Percentiles rank a stretch among this genome's conserved stretches.
Evolutionary conservation across 2,888 invertebrate genomes (phyloP).

Genomic region (Cybosia mesomella): DNA sequence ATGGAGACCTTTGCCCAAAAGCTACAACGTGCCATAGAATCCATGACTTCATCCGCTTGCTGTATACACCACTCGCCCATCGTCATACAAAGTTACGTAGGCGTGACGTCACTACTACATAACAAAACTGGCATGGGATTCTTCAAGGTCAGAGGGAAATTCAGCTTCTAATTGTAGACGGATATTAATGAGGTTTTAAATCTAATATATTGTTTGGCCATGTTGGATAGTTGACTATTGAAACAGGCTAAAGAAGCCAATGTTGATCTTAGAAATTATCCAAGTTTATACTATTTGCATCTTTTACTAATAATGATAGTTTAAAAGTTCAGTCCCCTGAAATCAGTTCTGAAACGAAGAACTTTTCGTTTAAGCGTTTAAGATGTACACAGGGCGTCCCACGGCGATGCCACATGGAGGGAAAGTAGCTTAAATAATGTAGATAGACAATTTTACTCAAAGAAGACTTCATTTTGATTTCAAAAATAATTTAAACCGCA

Average conservation of each 20-base stretch:
- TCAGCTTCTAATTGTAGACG: constrained; percentile 89
- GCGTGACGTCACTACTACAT: constrained; percentile 92
- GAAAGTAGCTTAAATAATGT: too few relatives aligned
- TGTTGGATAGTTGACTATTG: constrained; percentile 5
- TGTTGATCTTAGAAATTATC: neutral
- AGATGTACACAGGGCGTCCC: neutral
- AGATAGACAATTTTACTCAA: too few relatives aligned
- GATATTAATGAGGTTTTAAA: constrained; percentile 21
- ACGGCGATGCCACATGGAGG: too few relatives aligned
- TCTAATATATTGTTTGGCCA: constrained; percentile 22
- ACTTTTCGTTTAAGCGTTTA: neutral
- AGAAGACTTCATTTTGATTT: too few relatives aligned
- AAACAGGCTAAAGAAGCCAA: constrained; percentile 7
- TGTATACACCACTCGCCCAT: constrained; percentile 90
- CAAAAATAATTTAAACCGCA: too few relatives aligned
- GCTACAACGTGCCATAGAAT: constrained; percentile 85
- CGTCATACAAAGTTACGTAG: constrained; percentile 93
- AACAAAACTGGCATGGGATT: constrained; percentile 95
- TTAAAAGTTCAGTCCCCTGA: neutral
- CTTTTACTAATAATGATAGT: constrained; percentile 5
- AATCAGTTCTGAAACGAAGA: neutral
- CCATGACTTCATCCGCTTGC: constrained; percentile 79
- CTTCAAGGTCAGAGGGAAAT: constrained; percentile 94
- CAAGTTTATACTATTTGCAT: constrained; percentile 3
- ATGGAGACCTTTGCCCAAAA: constrained; percentile 88